Evolutionary conservation across 2,797 vertebrate genomes (phyloP), one percentile per base, ranked within the genome.

Genomic region (Amphiprion clarkii): DNA sequence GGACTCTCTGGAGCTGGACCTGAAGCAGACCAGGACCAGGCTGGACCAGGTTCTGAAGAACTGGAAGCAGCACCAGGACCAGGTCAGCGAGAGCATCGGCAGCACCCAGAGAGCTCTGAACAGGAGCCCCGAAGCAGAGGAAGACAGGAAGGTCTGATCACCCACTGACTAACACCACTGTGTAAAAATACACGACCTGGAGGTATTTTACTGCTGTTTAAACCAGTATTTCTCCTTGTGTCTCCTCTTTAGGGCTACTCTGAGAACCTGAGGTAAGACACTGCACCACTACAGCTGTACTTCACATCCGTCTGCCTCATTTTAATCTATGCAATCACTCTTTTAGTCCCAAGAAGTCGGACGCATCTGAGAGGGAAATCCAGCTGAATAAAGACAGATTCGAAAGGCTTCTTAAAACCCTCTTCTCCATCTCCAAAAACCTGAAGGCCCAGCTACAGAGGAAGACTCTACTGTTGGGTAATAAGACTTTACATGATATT

Each of bases 401-500:
- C 58, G 84, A 94, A 39, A 93, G 67, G 68, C 93, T 95, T 39
- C 79, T 94, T 14, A 93, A 91, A 70, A 80, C 71, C 1, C 84
- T 96, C 25, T 87, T 79, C 12, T 88, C 87, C 75, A 87, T 95
- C 75, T 88, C 85, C 71, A 95, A 81, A 69, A 70, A 87, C 29
- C 86, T 95, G 67, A 88, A 75, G 53, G 90, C 86, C 36, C 90
- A 95, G 79, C 85, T 96, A 54, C 92, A 93, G 65, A 90, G 93
- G 74, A 95, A 94, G 85, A 89, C 71, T 6, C 88, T 94, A 0
- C 78, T 95, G 39, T 71, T 95, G 21, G 94, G 95, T 95, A 90
- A 54, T 1, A 21, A n/a, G 2, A 25, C 0, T 46, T 39, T 55
- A n/a, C n/a, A 3, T 48, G n/a, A 23, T 52, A 1, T 13, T 1